A percentile compares a stretch with the other conserved stretches of the same genome.
phyloP scores from a whole-genome alignment of 30 jellyfish, hydroid and myxozoan species.

The Morbakka virulenta region DNA sequence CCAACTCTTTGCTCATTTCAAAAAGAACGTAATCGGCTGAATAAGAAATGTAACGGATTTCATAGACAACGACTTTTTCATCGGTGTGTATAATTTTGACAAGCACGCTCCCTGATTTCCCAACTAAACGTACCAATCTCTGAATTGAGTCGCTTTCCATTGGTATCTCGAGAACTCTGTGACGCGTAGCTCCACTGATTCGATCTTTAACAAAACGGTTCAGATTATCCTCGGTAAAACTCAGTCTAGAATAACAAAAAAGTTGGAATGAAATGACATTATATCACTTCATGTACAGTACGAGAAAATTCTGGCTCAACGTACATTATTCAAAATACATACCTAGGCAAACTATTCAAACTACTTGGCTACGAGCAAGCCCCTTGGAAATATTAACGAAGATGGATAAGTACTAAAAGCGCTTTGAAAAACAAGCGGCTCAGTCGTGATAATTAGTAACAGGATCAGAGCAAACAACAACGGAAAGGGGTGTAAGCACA shows the following conservation, averaged over 20 bases:
- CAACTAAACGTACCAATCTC: constrained; percentile 43
- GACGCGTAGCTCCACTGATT: constrained; percentile 10
- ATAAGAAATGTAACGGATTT: too few species aligned
- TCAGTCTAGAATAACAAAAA: constrained; percentile 24
- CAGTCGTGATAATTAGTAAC: too few species aligned
- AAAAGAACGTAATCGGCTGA: constrained; percentile 38
- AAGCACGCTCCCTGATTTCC: constrained; percentile 74
- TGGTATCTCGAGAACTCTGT: constrained; percentile 18
- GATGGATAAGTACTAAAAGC: too few species aligned
- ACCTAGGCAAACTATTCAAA: too few species aligned
- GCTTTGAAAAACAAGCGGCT: too few species aligned
- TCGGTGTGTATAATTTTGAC: constrained; percentile 11
- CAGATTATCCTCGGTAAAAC: constrained; percentile 37
- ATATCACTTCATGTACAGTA: too few species aligned
- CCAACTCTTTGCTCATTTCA: constrained; percentile 52
- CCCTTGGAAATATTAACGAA: too few species aligned
- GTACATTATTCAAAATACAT: too few species aligned
- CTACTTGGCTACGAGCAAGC: too few species aligned
- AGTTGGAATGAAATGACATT: not conserved
- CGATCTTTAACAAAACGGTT: constrained; percentile 21
- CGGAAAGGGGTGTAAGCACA: too few species aligned
- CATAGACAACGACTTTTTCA: constrained; percentile 19
- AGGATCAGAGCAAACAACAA: too few species aligned
- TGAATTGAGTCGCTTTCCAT: constrained; percentile 30
- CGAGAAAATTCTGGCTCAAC: too few species aligned